phyloP scores from a whole-genome alignment of 2,113 vertebrate species.

The Octodon degus region DNA sequence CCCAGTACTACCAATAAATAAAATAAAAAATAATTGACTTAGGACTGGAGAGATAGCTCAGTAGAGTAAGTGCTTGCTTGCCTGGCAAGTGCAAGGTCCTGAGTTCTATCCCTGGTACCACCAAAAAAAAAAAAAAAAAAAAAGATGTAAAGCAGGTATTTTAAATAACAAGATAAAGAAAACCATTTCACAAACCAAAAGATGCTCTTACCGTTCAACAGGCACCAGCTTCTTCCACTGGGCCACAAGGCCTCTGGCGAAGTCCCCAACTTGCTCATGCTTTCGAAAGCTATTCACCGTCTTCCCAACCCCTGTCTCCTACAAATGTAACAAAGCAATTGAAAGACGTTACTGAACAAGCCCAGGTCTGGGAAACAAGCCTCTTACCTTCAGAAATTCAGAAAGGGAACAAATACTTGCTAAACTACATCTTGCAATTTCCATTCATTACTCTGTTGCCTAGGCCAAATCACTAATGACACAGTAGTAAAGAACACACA shows the following conservation, averaged over 20 bases:
- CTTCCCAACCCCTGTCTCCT: constrained; percentile 98
- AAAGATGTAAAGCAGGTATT: not conserved
- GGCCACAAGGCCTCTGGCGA: constrained; percentile 93
- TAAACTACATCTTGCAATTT: not conserved
- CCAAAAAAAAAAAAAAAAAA: too few species aligned
- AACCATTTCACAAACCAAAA: not conserved
- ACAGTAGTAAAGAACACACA: constrained; percentile 15
- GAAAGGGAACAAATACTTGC: not conserved
- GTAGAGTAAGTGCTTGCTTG: too few species aligned
- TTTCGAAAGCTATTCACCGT: constrained; percentile 98
- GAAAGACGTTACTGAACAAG: not conserved
- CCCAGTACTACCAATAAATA: too few species aligned
- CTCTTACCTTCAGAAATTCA: not conserved
- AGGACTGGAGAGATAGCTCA: too few species aligned
- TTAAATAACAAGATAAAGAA: not conserved
- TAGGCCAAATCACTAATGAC: constrained; percentile 17
- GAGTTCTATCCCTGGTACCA: too few species aligned
- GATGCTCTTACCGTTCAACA: constrained; percentile 90
- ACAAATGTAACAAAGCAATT: constrained; percentile 65
- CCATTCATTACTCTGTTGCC: constrained; percentile 42
- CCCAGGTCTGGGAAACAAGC: not conserved
- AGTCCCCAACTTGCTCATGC: constrained; percentile 91
- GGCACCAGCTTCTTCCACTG: constrained; percentile 98
- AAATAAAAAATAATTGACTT: too few species aligned
- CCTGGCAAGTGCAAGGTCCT: too few species aligned